Base-by-base conservation (phyloP, 2,888 invertebrate species). In the Adineta ricciae region DNA sequence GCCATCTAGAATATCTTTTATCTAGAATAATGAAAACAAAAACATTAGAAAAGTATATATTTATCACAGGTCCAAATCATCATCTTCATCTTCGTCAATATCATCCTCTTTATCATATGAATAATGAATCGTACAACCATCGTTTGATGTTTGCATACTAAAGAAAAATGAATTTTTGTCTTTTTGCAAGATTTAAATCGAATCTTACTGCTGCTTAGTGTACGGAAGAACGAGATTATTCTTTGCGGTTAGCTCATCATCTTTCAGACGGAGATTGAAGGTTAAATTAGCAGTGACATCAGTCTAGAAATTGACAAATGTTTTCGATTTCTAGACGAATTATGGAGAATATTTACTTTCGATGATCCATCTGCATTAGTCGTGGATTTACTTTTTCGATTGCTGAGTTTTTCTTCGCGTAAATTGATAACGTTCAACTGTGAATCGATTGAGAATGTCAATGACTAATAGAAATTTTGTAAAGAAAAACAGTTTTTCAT, bases 71-170 rank as follows among this genome's bases (percentile, higher is more conserved):
- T 83, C 72, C 21, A 85, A 82, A 85, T 85, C 85, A 32, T 85
- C 85, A 19, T 83, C 83, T 78, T 85, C 85, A 38, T 85, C 85
- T 78, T 85, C 85, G 46, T 85, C 85, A 52, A 85, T 52, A 82
- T 85, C 85, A 56, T 85, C 85, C 21, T 46, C 32, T 82, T 85
- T 83, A 73, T 85, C 85, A 78, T 83, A 83, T 32, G 78, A 78
- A 83, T 85, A 85, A 84, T 83, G 83, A 32, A 85, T 85, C 24
- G 83, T 85, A 46, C 73, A 52, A 36, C 73, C 50, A n/a, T 83
- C 84, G 5, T 73, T 32, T 27, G 38, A n/a, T 78, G 24, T 24
- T 41, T 41, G 78, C 11, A 32, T 38, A n/a, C 78, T 78, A n/a
- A 46, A 46, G 8, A 46, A 8, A 46, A 46, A 46, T 46, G 11